These are phyloP conservation scores for Psilopogon haemacephalus DNA, from an alignment of 2,113 vertebrate species.

Conservation along the genomic window DNA sequence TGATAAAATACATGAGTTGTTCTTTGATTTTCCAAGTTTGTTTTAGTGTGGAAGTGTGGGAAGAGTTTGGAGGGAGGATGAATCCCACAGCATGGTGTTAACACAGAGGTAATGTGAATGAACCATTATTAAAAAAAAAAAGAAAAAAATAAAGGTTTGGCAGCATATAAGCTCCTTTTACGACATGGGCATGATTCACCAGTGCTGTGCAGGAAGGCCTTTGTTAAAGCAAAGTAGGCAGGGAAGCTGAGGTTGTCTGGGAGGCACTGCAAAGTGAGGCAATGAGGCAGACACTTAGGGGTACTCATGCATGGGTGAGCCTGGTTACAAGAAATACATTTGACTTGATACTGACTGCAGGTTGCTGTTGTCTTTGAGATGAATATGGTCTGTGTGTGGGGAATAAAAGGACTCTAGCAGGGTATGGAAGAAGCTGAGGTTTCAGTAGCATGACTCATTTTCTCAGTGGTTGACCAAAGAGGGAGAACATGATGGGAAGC, in stretches of 20 bases:
- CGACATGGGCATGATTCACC: not conserved
- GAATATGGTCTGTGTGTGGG: not conserved
- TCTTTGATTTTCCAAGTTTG: not conserved
- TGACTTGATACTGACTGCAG: not conserved
- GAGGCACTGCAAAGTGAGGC: not conserved
- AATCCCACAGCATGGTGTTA: fast-evolving
- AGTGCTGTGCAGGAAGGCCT: not conserved
- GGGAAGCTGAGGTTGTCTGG: not conserved
- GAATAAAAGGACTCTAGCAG: not conserved
- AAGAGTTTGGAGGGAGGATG: not conserved
- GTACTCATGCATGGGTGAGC: fast-evolving
- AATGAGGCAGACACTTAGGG: fast-evolving
- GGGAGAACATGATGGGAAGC: not conserved
- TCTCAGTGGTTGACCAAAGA: not conserved
- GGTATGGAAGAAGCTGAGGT: not conserved
- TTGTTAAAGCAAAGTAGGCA: not conserved
- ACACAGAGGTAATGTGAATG: fast-evolving
- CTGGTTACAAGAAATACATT: not conserved
- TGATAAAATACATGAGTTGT: fast-evolving
- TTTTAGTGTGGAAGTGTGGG: not conserved
- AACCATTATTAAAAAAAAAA: not conserved
- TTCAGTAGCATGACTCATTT: not conserved
- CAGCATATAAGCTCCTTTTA: fast-evolving
- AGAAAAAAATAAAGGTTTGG: not conserved
- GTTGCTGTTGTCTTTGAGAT: not conserved